Base-by-base conservation (phyloP, 2,888 invertebrate genomes). In the Argyresthia albistria region DNA sequence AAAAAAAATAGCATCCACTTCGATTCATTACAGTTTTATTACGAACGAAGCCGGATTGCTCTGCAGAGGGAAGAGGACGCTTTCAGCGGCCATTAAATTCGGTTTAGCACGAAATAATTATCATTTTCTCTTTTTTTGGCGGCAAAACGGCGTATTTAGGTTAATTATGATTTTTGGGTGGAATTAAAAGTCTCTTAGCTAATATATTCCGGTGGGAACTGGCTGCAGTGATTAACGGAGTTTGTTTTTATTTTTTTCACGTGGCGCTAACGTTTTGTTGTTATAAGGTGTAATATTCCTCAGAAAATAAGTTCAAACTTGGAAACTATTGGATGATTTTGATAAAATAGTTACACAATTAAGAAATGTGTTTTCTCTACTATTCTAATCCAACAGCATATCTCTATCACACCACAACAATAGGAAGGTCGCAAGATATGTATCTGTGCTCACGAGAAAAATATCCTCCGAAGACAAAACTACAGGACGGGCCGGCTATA, bases 11-110 rank as follows among this genome's bases (percentile, higher is more conserved):
- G 25, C 25, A 25, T 25, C 25, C 25, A 49, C 12, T 12, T 46
- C 55, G 54, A 57, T 57, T 53, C 53, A 55, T 55, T 55, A 53
- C 53, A 37, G 37, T 55, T 53, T 55, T 55, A 50, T 53, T 50
- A 42, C 50, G 25, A 25, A 25, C 2, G 25, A 2, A 4, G 10
- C 45, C 9, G 14, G 16, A 45, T 8, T 11, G 39, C 10, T 8
- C 14, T 6, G 45, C 4, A 35, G 6, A 35, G 35, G n/a, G 12
- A n/a, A 7, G n/a, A 15, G 45, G 35, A 1, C 46, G 35, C 8
- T 47, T 35, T 47, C 25, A 47, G 43, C 51, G 53, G 53, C 25
- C 55, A 55, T 55, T 53, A 55, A 55, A 55, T 55, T 53, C 42
- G 48, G 55, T 53, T 55, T 51, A 55, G 53, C 50, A 48, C 36